These are phyloP conservation scores for Xanthorhoe spadicearia DNA, from an alignment of 2,888 invertebrate genomes.

Conservation along the genomic window DNA sequence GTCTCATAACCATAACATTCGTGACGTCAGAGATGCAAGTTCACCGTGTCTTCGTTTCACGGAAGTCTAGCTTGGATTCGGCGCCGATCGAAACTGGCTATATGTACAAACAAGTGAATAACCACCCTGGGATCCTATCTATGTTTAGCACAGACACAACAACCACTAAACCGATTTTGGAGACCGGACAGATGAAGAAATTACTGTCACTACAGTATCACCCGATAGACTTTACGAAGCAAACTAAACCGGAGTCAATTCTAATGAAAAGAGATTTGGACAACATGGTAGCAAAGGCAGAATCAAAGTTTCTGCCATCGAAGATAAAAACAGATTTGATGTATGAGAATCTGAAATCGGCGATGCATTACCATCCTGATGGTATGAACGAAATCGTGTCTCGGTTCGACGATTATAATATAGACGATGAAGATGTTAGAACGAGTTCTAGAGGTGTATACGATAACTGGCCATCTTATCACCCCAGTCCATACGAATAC, in stretches of 20 bases:
- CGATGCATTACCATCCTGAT: slow-evolving; percentile 57
- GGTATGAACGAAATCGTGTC: slow-evolving; percentile 40
- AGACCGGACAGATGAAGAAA: slow-evolving; percentile 31
- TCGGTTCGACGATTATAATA: slow-evolving; percentile 52
- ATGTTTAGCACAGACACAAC: slow-evolving; percentile 36
- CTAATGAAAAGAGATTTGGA: slow-evolving; percentile 42
- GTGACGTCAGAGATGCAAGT: slow-evolving; percentile 54
- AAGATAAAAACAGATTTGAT: slow-evolving; percentile 51
- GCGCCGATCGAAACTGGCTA: slow-evolving; percentile 52
- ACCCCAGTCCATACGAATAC: slow-evolving; percentile 65
- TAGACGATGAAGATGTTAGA: slow-evolving; percentile 69
- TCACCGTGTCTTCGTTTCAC: slow-evolving; percentile 53
- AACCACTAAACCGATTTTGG: slow-evolving; percentile 30
- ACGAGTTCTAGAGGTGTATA: slow-evolving; percentile 59
- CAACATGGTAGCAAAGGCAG: slow-evolving; percentile 51
- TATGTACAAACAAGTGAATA: slow-evolving; percentile 54
- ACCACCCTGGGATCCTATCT: slow-evolving; percentile 47
- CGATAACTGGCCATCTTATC: slow-evolving; percentile 66
- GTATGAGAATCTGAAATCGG: slow-evolving; percentile 57
- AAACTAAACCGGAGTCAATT: slow-evolving; percentile 26
- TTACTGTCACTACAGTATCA: slow-evolving; percentile 14
- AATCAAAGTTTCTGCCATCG: slow-evolving; percentile 47
- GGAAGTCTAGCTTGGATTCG: slow-evolving; percentile 54
- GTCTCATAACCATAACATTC: slow-evolving; percentile 50
- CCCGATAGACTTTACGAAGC: slow-evolving; percentile 22